These are phyloP conservation scores for Heliconius cydno DNA, from an alignment of 2,888 invertebrate species.

Conservation along the genomic window DNA sequence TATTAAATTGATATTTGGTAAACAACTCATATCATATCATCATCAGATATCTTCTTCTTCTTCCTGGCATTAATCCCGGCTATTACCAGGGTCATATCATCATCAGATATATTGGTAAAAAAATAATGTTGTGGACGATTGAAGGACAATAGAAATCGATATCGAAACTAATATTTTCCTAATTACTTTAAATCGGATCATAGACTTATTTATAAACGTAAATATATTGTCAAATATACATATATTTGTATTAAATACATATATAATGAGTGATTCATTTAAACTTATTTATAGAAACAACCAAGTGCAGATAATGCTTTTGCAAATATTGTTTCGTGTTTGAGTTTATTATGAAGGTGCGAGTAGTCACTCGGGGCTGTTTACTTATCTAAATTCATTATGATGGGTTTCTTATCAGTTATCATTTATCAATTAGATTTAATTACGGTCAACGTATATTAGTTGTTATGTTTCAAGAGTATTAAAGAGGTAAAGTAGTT, in stretches of 20 bases:
- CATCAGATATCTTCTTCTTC: too few relatives aligned
- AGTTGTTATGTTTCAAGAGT: background rate
- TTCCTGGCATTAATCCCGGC: too few relatives aligned
- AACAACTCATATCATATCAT: background rate
- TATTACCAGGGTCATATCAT: too few relatives aligned
- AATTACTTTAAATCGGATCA: background rate
- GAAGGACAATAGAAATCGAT: background rate
- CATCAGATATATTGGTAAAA: too few relatives aligned
- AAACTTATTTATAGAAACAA: conserved; percentile 31
- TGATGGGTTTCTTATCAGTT: conserved; percentile 14
- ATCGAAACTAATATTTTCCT: background rate
- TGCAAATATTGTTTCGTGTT: conserved; percentile 34
- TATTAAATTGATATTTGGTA: background rate
- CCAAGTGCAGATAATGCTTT: conserved; percentile 26
- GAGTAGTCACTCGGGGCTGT: background rate
- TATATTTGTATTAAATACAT: background rate
- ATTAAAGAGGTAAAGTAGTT: background rate
- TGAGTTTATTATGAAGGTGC: conserved; percentile 3
- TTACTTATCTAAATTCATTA: background rate
- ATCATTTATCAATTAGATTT: background rate
- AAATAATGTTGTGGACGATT: background rate
- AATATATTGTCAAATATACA: background rate
- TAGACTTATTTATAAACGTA: background rate
- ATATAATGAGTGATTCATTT: conserved; percentile 7
- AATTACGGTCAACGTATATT: background rate